phyloP scores from a whole-genome alignment of 2,797 vertebrate species.

The Gallinago solitaria region DNA sequence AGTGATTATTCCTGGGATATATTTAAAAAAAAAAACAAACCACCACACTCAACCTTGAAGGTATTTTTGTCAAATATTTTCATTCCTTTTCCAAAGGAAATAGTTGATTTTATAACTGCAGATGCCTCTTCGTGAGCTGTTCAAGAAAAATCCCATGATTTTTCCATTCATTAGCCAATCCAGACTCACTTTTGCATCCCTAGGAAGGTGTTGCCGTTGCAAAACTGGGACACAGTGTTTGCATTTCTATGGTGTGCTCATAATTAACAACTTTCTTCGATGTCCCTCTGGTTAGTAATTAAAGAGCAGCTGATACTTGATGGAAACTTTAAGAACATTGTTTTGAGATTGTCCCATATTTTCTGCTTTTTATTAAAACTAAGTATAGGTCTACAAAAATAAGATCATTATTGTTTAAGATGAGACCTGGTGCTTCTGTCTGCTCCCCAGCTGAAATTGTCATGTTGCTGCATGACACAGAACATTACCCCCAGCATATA shows the following conservation, averaged over 20 bases:
- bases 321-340: conserved; percentile 9
- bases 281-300: not conserved
- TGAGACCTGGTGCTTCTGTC: not conserved
- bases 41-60: not conserved
- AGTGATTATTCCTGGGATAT: not conserved
- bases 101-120: conserved; percentile 59
- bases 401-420: not conserved
- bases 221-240: conserved; percentile 12
- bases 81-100: conserved; percentile 58
- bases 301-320: not conserved
- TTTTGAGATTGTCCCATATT: not conserved
- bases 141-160: conserved; percentile 40
- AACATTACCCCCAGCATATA: not conserved
- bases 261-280: conserved; percentile 2
- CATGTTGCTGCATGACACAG: rapidly evolving
- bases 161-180: conserved; percentile 37
- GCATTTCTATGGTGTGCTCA: not conserved
- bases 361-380: conserved; percentile 4
- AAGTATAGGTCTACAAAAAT: not conserved
- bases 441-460: not conserved
- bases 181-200: not conserved
- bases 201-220: conserved; percentile 8
- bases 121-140: conserved; percentile 27
- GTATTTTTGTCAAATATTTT: conserved; percentile 40
- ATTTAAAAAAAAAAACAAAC: not conserved